Conservation (phyloP, 2,888 invertebrate species). For the Ectropis crepuscularia region DNA sequence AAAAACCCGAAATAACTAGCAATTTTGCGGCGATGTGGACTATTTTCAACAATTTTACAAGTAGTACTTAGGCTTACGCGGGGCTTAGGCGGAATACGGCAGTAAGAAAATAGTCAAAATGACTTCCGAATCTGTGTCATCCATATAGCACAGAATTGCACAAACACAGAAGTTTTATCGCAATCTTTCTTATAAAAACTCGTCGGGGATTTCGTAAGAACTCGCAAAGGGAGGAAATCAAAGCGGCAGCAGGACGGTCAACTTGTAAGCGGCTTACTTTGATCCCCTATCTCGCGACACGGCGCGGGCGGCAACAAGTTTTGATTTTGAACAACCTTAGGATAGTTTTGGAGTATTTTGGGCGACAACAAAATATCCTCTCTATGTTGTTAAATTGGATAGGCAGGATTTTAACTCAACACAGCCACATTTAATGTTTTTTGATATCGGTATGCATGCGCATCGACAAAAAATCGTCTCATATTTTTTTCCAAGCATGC, state of each 20-base stretch:
- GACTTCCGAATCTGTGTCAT: conserved; percentile 4
- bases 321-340: conserved; percentile 47
- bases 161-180: conserved; percentile 31
- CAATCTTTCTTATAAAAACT: conserved; percentile 35
- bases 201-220: conserved; percentile 31
- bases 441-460: too few relatives aligned
- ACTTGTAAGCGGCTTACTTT: conserved; percentile 59
- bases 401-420: too few relatives aligned
- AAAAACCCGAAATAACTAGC: too few relatives aligned
- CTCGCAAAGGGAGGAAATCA: conserved; percentile 45
- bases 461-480: too few relatives aligned
- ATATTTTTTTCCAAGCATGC: too few relatives aligned
- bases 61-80: too few relatives aligned
- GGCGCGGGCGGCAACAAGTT: conserved; percentile 55
- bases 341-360: conserved; percentile 37
- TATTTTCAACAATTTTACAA: too few relatives aligned
- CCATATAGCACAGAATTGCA: conserved; percentile 17
- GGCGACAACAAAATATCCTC: conserved; percentile 28
- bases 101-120: neutral
- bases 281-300: conserved; percentile 52
- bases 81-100: too few relatives aligned
- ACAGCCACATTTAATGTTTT: too few relatives aligned
- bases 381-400: conserved; percentile 4
- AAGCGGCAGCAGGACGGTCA: conserved; percentile 49
- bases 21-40: too few relatives aligned